Base-by-base conservation (phyloP, 1,140 invertebrate species). In the Dendroctonus ponderosae region DNA sequence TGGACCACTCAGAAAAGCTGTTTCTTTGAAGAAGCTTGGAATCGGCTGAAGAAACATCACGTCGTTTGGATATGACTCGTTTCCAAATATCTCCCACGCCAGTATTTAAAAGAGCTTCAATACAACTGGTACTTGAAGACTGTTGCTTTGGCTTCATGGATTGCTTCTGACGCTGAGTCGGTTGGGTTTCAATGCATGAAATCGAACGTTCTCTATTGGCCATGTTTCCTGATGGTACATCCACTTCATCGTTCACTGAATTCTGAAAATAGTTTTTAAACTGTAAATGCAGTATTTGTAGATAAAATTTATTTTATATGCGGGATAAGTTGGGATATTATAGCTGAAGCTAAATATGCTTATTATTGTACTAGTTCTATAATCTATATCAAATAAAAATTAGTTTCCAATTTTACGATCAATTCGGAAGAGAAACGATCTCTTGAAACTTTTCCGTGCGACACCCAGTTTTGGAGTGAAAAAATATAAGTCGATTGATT, bases 51-150 rank as follows among this genome's bases (percentile, higher is more conserved):
- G 64, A 58, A n/a, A 72, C 69, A 8, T 78, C 74, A 48, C 72
- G 63, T 53, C 76, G 57, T 65, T 78, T 79, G 50, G 68, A 73
- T 14, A 79, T 77, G 3, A 79, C 76, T 48, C 67, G 71, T 64
- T 78, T 79, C 26, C 78, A 69, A 49, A 78, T 77, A 67, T 79
- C 77, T 5, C 74, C 76, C 12, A 79, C 76, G 7, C 77, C 72
- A 7, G 72, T 75, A 52, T 74, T 76, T 40, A 79, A 66, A 7
- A 79, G 62, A 6, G 72, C 76, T 59, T 79, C 76, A 41, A 79
- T 76, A 59, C 76, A 79, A 68, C 76, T 79, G 8, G 70, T 76
- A 39, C 74, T 76, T 5, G 76, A 72, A 8, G 76, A 74, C 26
- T 74, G 76, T 44, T 71, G 71, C 5, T 70, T 44, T 8, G 71